Base-by-base conservation (phyloP, 2,888 invertebrate genomes). In the Tyria jacobaeae region DNA sequence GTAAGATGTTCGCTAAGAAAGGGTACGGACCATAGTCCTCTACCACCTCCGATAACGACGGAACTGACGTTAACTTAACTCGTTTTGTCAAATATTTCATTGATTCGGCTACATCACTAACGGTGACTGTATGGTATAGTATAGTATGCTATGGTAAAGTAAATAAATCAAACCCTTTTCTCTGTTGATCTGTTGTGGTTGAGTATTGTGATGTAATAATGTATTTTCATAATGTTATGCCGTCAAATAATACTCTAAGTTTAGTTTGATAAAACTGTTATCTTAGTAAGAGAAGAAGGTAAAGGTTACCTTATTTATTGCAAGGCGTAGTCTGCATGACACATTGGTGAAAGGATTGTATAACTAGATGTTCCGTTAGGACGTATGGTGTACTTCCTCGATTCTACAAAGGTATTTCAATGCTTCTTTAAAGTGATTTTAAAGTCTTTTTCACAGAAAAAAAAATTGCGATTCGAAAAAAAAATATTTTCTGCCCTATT, bases 11-110 rank as follows among this genome's bases (percentile, higher is more conserved):
- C 54, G 41, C n/a, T 34, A 14, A 34, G n/a, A 25, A 35, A 57
- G n/a, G n/a, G n/a, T 57, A 48, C 62, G 60, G 39, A 53, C 53
- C 50, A 27, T 34, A 53, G 49, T 35, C 68, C 63, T 64, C 73
- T 77, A 71, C 58, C 62, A 56, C 66, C 39, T 63, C 62, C 64
- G 68, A 77, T 82, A 79, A 71, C 67, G 50, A 58, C 48, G 55
- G 44, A 39, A 57, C 55, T 66, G 41, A 67, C 66, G 66, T 57
- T 65, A 66, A 62, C 60, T 57, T 52, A 64, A 64, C 64, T 58
- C 62, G 62, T 63, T 70, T 66, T 64, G 63, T 39, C 64, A 77
- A 66, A 70, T 64, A 63, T 62, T 64, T 54, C 66, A 58, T 60
- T 72, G 78, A 77, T 77, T 72, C 66, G 60, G 57, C 35, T 51